These are phyloP conservation scores for Apistogramma diplotaenia DNA, from an alignment of 2,113 vertebrate genomes.

Conservation along the genomic window DNA sequence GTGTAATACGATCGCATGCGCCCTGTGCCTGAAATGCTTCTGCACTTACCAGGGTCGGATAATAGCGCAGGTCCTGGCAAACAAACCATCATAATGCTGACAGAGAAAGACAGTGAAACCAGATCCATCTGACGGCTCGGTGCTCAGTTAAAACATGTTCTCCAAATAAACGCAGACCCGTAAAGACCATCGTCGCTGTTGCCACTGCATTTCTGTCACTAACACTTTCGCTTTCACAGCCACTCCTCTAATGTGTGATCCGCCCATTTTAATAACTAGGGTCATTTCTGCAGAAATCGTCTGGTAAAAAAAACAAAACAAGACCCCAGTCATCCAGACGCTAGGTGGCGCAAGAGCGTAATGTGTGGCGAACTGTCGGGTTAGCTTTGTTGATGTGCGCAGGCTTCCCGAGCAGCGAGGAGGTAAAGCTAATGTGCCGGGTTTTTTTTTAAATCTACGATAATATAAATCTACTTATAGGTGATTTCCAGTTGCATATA, in stretches of 20 bases:
- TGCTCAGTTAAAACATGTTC: background rate
- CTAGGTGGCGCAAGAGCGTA: background rate
- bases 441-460: background rate
- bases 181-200: background rate
- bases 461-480: background rate
- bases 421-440: background rate
- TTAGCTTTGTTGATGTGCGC: constrained; percentile 24
- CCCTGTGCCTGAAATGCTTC: background rate
- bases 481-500: background rate
- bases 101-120: background rate
- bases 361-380: background rate
- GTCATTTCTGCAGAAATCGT: background rate
- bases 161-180: accelerated
- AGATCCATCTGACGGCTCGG: constrained; percentile 41
- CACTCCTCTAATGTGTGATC: background rate
- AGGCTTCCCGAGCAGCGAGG: background rate
- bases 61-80: background rate
- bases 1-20: too few relatives aligned
- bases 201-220: accelerated
- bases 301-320: background rate
- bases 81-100: background rate
- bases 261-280: background rate
- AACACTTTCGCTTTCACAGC: constrained; percentile 33
- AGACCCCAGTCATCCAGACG: background rate
- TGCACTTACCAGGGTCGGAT: constrained; percentile 27